Conservation (phyloP, 2,113 vertebrate species). For the Scomber scombrus region DNA sequence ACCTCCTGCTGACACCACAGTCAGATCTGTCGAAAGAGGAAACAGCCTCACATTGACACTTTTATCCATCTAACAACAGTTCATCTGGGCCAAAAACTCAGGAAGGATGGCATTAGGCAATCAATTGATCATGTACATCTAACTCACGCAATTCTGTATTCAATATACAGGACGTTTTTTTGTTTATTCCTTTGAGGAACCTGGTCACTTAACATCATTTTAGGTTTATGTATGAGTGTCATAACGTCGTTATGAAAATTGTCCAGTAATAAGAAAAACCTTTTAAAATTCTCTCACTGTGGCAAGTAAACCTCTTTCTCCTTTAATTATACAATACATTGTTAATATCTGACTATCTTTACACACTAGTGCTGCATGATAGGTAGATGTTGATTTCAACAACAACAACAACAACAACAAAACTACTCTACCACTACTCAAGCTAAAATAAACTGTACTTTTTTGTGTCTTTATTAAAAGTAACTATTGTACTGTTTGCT, state of each 20-base stretch:
- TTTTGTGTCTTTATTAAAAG: neutral
- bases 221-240: neutral
- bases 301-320: neutral
- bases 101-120: slow-evolving; percentile 28
- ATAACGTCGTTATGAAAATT: neutral
- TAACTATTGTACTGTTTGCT: too few species aligned
- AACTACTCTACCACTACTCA: neutral
- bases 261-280: neutral
- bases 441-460: too few species aligned
- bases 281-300: neutral
- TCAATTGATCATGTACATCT: slow-evolving; percentile 28
- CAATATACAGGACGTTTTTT: neutral
- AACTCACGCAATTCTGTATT: slow-evolving; percentile 25
- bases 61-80: slow-evolving; percentile 38
- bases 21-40: slow-evolving; percentile 60
- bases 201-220: neutral
- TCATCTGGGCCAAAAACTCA: slow-evolving; percentile 42
- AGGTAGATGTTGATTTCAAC: too few species aligned
- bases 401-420: too few species aligned
- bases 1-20: slow-evolving; percentile 55
- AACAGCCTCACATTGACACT: slow-evolving; percentile 58
- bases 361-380: neutral
- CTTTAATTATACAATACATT: neutral
- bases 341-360: neutral
- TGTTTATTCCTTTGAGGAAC: too few species aligned